These are phyloP conservation scores for Melanotaenia parkinsoni DNA, from an alignment of 2,797 vertebrate genomes.

Conservation along the genomic window DNA sequence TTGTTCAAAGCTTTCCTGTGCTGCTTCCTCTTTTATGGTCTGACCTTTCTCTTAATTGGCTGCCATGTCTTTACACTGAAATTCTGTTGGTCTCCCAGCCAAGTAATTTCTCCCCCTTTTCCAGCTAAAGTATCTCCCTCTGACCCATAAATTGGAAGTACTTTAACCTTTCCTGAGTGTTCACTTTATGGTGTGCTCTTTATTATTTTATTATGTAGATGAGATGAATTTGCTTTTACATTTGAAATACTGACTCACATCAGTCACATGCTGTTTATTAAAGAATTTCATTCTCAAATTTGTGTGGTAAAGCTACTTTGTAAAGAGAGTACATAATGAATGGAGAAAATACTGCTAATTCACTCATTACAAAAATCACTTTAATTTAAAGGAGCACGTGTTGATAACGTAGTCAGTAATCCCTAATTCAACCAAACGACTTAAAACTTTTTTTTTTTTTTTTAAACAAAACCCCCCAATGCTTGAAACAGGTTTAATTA, in stretches of 20 bases:
- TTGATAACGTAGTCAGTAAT: conserved; percentile 25
- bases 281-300: conserved; percentile 28
- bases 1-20: conserved; percentile 61
- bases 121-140: conserved; percentile 71
- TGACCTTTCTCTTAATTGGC: conserved; percentile 85
- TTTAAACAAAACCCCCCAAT: conserved; percentile 6
- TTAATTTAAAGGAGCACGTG: conserved; percentile 14
- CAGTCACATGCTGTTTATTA: conserved; percentile 50
- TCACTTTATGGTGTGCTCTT: conserved; percentile 76
- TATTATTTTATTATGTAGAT: conserved; percentile 82
- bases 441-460: conserved; percentile 22
- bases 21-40: conserved; percentile 74
- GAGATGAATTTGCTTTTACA: conserved; percentile 62
- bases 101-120: conserved; percentile 69
- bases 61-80: conserved; percentile 78
- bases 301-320: conserved; percentile 18
- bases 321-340: conserved; percentile 7
- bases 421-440: conserved; percentile 29
- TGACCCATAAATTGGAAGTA: conserved; percentile 81
- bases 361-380: conserved; percentile 13
- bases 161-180: conserved; percentile 82
- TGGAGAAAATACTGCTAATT: conserved; percentile 17
- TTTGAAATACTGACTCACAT: conserved; percentile 63
- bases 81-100: conserved; percentile 77
- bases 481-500: conserved; percentile 33